These are phyloP conservation scores for Micrasema longulum DNA, from an alignment of 1,140 invertebrate genomes.

Conservation along the genomic window DNA sequence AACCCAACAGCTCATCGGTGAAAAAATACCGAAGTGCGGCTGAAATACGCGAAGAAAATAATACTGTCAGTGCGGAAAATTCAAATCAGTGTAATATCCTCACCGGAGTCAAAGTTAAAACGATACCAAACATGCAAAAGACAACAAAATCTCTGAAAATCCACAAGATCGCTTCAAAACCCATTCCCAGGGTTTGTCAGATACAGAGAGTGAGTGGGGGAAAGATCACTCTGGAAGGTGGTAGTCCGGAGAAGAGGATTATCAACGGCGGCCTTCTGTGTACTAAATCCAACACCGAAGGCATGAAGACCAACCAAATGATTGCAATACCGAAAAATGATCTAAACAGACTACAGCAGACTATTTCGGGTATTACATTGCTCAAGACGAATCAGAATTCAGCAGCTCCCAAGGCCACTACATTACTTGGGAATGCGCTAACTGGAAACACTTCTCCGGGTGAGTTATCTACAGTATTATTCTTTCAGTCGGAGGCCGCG, in stretches of 20 bases:
- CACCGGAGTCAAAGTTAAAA: background rate
- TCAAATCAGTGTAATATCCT: background rate
- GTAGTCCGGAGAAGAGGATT: background rate
- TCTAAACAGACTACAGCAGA: too few species aligned
- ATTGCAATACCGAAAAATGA: background rate
- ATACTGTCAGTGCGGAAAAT: background rate
- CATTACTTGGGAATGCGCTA: too few species aligned
- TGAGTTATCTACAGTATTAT: too few species aligned
- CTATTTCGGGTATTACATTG: too few species aligned
- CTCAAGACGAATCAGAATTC: too few species aligned
- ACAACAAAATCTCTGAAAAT: slow-evolving; percentile 2
- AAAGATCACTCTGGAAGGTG: background rate
- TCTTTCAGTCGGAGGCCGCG: too few species aligned
- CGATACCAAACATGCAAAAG: background rate
- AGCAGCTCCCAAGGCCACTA: too few species aligned
- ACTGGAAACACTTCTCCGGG: too few species aligned
- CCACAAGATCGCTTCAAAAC: slow-evolving; percentile 4
- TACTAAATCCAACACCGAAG: background rate
- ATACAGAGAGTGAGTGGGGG: background rate
- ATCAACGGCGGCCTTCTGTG: background rate
- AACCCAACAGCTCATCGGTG: background rate
- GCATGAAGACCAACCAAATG: slow-evolving; percentile 5
- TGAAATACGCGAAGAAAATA: background rate
- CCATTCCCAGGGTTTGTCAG: background rate
- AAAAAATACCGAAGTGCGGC: slow-evolving; percentile 35